These are phyloP conservation scores for Drosophila sturtevanti DNA, from an alignment of 1,140 invertebrate species.

Conservation along the genomic window DNA sequence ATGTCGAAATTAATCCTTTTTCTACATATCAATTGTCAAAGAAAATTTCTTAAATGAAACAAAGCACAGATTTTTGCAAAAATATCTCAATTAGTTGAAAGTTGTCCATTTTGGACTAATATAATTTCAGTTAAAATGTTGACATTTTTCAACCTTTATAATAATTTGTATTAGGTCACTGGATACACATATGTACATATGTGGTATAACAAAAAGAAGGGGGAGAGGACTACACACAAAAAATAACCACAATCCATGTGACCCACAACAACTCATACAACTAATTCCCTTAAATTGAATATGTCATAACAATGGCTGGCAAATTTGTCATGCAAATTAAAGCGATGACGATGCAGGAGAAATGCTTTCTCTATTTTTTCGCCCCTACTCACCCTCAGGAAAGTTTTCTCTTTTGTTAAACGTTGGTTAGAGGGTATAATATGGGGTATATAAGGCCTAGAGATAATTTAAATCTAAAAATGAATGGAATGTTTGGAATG, in stretches of 20 bases:
- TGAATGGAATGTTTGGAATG: too few species aligned
- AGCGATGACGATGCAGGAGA: conserved; percentile 68
- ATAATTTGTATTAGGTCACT: not conserved
- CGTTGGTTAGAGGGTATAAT: conserved; percentile 22
- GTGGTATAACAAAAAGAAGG: conserved; percentile 27
- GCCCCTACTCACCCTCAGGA: not conserved
- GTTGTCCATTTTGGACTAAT: too few species aligned
- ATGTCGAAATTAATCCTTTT: too few species aligned
- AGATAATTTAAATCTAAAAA: too few species aligned
- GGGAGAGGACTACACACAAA: conserved; percentile 6
- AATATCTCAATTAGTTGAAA: too few species aligned
- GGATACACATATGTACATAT: not conserved
- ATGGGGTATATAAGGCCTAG: not conserved
- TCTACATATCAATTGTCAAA: too few species aligned
- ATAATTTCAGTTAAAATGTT: too few species aligned
- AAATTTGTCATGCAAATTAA: conserved; percentile 81
- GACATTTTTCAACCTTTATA: not conserved
- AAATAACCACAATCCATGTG: conserved; percentile 25
- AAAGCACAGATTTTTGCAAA: too few species aligned
- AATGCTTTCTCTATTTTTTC: conserved; percentile 23
- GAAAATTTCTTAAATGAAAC: too few species aligned
- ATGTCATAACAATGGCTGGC: conserved; percentile 78
- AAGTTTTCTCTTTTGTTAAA: conserved; percentile 12
- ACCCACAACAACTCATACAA: conserved; percentile 47
- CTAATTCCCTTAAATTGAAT: conserved; percentile 80